Evolutionary conservation across 2,888 invertebrate genomes (phyloP).

Genomic region (Trachelus troglodyta): DNA sequence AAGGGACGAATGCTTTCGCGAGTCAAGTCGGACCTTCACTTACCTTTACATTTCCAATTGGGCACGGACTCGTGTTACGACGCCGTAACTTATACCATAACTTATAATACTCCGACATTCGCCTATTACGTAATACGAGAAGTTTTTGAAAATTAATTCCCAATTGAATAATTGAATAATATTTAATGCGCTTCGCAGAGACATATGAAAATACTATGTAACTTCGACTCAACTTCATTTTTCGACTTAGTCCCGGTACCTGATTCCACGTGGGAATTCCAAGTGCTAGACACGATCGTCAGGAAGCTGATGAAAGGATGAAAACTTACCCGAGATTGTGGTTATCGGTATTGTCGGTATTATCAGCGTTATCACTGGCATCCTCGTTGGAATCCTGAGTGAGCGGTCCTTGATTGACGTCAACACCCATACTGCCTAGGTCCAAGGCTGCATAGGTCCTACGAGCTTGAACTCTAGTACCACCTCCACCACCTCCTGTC

Average conservation of each 20-base stretch:
- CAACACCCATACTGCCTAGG: slow-evolving; percentile 79
- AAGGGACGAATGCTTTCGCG: background rate
- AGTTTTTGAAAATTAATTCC: background rate
- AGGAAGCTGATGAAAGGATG: background rate
- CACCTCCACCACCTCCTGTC: slow-evolving; percentile 68
- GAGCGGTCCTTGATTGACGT: slow-evolving; percentile 72
- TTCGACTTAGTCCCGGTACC: background rate
- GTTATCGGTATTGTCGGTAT: slow-evolving; percentile 65
- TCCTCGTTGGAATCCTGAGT: slow-evolving; percentile 65
- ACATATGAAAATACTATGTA: background rate
- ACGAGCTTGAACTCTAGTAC: slow-evolving; percentile 66
- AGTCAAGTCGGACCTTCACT: background rate
- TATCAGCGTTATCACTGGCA: slow-evolving; percentile 64
- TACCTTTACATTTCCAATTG: background rate
- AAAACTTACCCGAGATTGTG: slow-evolving; percentile 69
- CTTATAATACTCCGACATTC: background rate
- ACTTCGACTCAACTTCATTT: background rate
- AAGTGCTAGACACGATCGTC: background rate
- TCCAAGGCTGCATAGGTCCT: slow-evolving; percentile 76
- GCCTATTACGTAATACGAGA: background rate
- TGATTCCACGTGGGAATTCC: background rate
- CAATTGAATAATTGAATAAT: background rate
- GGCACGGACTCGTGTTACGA: background rate
- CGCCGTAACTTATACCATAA: background rate
- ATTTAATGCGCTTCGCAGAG: background rate